Conservation (phyloP, 2,113 vertebrate genomes). For the Carassius gibelio region DNA sequence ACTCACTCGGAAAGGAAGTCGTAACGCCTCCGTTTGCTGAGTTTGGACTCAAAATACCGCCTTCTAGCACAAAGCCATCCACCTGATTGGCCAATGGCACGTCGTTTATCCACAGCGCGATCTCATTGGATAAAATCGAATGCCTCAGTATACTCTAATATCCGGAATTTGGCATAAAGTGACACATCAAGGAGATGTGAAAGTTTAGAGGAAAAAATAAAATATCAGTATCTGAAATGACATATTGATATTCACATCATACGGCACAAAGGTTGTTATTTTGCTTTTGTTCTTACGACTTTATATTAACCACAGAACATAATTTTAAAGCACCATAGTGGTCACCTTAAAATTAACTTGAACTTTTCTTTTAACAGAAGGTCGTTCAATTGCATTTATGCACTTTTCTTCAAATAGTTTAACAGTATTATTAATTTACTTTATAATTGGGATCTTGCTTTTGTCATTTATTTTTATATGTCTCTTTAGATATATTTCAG, state of each 20-base stretch:
- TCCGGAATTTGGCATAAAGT: constrained; percentile 17
- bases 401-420: neutral
- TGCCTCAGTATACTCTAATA: neutral
- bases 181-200: neutral
- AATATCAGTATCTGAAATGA: constrained; percentile 6
- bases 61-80: accelerated
- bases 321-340: neutral
- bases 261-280: neutral
- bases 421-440: no score
- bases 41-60: constrained; percentile 24
- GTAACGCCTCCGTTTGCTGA: constrained; percentile 27
- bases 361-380: neutral
- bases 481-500: neutral
- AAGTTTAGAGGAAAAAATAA: neutral
- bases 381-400: neutral
- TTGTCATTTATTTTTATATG: neutral
- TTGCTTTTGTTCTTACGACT: neutral
- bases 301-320: neutral
- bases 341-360: neutral
- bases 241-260: neutral
- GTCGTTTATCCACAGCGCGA: neutral
- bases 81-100: constrained; percentile 53
- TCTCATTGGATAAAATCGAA: constrained; percentile 1
- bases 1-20: constrained; percentile 52
- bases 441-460: no score